Evolutionary conservation across 2,113 vertebrate species (phyloP).

Genomic region (Petaurus breviceps): DNA sequence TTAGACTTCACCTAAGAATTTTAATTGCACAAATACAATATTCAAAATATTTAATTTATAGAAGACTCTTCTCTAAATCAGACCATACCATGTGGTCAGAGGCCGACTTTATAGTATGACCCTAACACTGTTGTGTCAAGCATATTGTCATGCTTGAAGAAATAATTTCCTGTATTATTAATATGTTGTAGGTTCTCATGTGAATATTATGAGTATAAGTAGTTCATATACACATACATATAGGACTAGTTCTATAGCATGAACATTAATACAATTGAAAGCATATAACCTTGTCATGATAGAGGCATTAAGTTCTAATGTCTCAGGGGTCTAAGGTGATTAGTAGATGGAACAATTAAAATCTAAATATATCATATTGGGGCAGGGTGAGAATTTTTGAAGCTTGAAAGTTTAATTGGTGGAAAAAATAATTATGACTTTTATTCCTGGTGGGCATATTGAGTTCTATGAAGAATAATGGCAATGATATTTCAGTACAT

Average conservation of each 20-base stretch:
- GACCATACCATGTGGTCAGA: background rate
- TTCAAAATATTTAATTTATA: background rate
- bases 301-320: constrained; percentile 7
- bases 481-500: background rate
- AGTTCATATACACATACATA: background rate
- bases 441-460: background rate
- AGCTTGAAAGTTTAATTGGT: background rate
- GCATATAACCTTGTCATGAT: constrained; percentile 3
- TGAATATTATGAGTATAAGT: background rate
- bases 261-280: background rate
- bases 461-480: background rate
- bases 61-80: background rate
- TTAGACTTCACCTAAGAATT: background rate
- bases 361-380: background rate
- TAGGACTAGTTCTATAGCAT: background rate
- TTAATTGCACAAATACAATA: background rate
- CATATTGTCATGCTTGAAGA: background rate
- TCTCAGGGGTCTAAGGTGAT: background rate
- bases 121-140: background rate
- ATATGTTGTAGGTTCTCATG: background rate
- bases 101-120: background rate
- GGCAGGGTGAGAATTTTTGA: background rate
- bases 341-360: background rate
- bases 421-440: background rate
- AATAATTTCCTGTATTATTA: background rate